Percentiles rank a stretch among this genome's conserved stretches.
These are phyloP conservation scores for Girardinus metallicus DNA, from an alignment of 2,797 vertebrate species.

Conservation along the genomic window DNA sequence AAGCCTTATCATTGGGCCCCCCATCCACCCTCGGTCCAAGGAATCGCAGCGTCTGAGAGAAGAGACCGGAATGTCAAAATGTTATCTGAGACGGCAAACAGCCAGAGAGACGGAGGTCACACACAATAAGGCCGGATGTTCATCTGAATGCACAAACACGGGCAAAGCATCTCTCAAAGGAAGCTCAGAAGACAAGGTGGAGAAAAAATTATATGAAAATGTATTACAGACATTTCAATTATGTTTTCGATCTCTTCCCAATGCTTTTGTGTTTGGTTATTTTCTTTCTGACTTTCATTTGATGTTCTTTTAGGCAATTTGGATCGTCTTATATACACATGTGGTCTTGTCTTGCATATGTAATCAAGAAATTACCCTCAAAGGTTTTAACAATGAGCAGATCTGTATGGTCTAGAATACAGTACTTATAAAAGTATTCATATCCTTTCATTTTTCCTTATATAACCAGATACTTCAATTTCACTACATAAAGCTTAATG, in stretches of 20 bases:
- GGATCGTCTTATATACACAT: background rate
- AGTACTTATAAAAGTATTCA: background rate
- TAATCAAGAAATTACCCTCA: background rate
- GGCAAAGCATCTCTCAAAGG: slow-evolving; percentile 14
- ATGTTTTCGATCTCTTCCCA: background rate
- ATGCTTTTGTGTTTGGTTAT: background rate
- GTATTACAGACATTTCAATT: slow-evolving; percentile 7
- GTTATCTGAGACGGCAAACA: slow-evolving; percentile 92
- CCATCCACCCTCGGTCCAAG: slow-evolving; percentile 86
- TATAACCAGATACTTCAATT: background rate
- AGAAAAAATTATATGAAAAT: slow-evolving; percentile 10
- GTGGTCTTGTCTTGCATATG: background rate
- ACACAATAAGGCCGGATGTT: slow-evolving; percentile 81
- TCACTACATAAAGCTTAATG: background rate
- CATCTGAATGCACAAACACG: slow-evolving; percentile 63
- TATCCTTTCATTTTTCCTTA: background rate
- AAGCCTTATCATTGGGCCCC: slow-evolving; percentile 99
- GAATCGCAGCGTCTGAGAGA: slow-evolving; percentile 86
- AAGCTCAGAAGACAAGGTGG: background rate
- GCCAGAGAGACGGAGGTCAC: slow-evolving; percentile 84
- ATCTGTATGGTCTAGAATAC: background rate
- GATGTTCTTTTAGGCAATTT: background rate
- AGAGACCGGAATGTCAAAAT: slow-evolving; percentile 98
- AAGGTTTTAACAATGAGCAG: background rate
- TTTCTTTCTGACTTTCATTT: background rate